These are phyloP conservation scores for Wiebesia pumilae DNA, from an alignment of 1,140 invertebrate genomes.

Conservation along the genomic window DNA sequence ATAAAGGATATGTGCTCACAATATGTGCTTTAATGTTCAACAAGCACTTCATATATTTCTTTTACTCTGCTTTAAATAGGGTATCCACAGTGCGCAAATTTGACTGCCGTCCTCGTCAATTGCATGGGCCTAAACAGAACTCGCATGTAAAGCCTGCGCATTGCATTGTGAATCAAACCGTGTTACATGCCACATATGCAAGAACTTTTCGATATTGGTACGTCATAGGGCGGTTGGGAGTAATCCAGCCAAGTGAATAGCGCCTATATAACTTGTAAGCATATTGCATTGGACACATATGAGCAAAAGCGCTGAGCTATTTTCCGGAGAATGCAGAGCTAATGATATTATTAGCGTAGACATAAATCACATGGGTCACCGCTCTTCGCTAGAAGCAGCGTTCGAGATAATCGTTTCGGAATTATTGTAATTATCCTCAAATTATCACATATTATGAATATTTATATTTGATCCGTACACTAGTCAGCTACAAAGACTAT, in stretches of 20 bases:
- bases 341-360: background rate
- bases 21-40: no score
- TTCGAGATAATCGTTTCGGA: background rate
- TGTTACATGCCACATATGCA: background rate
- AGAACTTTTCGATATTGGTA: background rate
- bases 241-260: background rate
- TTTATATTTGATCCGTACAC: background rate
- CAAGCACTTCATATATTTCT: background rate
- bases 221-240: background rate
- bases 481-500: background rate
- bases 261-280: background rate
- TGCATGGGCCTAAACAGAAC: background rate
- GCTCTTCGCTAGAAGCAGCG: background rate
- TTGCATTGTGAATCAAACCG: conserved; percentile 13
- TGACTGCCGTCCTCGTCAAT: background rate
- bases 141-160: background rate
- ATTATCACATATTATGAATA: background rate
- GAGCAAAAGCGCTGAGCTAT: background rate
- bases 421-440: background rate
- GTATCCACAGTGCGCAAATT: background rate
- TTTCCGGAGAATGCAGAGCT: background rate
- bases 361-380: background rate
- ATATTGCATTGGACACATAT: background rate
- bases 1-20: no score
- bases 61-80: background rate